Percentiles rank a stretch among this genome's conserved stretches.
Conservation (phyloP, 1,140 invertebrate species). For the Ladona fulva region DNA sequence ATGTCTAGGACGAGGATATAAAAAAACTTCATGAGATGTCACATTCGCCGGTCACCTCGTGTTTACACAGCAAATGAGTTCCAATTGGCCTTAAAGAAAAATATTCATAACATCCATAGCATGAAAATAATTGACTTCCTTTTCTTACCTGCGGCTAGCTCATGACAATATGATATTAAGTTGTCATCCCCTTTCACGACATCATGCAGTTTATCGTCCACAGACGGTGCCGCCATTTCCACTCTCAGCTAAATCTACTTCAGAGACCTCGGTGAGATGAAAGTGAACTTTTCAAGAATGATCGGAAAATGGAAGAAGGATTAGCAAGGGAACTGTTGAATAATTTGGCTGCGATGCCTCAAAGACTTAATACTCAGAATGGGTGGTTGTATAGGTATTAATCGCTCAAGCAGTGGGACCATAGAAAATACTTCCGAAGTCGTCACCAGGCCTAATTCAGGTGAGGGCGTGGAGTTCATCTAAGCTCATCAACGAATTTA, state of each 20-base stretch:
- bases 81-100: too few species aligned
- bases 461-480: conserved; percentile 39
- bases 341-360: conserved; percentile 42
- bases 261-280: background rate
- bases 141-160: conserved; percentile 30
- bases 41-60: too few species aligned
- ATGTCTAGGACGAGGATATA: conserved; percentile 26
- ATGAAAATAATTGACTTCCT: conserved; percentile 22
- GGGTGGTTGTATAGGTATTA: conserved; percentile 76
- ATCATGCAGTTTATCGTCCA: conserved; percentile 17
- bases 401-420: conserved; percentile 63
- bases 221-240: conserved; percentile 12
- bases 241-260: background rate
- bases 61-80: too few species aligned
- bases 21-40: too few species aligned
- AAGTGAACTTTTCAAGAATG: conserved; percentile 15
- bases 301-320: conserved; percentile 19
- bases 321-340: conserved; percentile 34
- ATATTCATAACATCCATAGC: background rate
- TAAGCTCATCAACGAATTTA: background rate
- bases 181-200: conserved; percentile 25
- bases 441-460: conserved; percentile 63
- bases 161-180: conserved; percentile 27
- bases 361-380: conserved; percentile 46
- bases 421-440: conserved; percentile 66